Conservation (phyloP, 2,113 vertebrate genomes). For the Geococcyx californianus region DNA sequence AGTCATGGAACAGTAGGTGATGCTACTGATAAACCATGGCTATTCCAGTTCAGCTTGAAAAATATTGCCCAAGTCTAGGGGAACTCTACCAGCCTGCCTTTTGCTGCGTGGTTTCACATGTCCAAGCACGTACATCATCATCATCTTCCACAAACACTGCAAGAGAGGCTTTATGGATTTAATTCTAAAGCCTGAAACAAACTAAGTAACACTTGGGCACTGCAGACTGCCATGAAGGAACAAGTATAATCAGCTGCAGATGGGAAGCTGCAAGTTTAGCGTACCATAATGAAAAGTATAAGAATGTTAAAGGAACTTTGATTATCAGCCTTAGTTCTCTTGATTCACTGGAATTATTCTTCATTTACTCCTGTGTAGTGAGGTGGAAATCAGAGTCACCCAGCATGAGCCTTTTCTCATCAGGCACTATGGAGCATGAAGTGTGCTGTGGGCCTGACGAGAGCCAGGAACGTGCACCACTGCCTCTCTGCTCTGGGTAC, state of each 20-base stretch:
- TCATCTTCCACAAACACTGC: background rate
- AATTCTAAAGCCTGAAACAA: background rate
- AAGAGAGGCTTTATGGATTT: background rate
- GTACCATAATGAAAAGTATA: background rate
- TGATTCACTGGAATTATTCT: background rate
- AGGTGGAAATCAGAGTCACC: background rate
- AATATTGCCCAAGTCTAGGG: background rate
- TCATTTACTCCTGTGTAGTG: background rate
- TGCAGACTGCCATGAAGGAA: background rate
- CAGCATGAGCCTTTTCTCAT: background rate
- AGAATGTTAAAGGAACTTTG: background rate
- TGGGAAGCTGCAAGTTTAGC: background rate
- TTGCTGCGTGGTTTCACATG: background rate
- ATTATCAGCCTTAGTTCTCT: background rate
- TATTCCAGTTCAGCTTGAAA: background rate
- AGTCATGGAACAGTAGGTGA: background rate
- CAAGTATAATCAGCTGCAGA: background rate
- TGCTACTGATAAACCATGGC: background rate
- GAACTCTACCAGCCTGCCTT: background rate
- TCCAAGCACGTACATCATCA: background rate
- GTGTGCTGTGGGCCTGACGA: background rate
- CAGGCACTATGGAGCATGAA: background rate
- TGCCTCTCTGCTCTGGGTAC: background rate
- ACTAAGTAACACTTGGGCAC: background rate
- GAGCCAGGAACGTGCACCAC: background rate